Percentiles rank a stretch among this genome's conserved stretches.
Evolutionary conservation across 2,797 vertebrate genomes (phyloP).

Genomic region (Lagodon rhomboides): DNA sequence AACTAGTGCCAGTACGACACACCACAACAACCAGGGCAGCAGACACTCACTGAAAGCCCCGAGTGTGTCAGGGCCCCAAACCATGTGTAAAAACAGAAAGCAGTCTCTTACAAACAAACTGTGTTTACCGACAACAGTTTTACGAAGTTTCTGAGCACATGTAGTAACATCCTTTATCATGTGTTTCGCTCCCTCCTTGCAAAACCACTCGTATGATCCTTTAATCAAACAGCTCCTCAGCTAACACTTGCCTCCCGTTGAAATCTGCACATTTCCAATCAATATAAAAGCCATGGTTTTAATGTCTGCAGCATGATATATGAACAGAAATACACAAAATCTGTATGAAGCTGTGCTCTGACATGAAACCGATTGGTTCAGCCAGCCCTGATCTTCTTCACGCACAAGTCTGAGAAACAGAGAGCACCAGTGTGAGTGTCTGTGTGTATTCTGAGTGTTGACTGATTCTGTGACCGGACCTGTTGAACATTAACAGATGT

Average conservation of each 20-base stretch:
- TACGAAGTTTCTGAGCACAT: too few species aligned
- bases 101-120: too few species aligned
- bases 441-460: conserved; percentile 26
- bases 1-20: too few species aligned
- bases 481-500: conserved; percentile 35
- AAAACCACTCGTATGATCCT: not conserved
- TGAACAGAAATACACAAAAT: not conserved
- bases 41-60: not conserved
- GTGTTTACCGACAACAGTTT: too few species aligned
- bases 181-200: not conserved
- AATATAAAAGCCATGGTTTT: conserved; percentile 1
- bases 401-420: conserved; percentile 28
- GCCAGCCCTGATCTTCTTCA: not conserved
- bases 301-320: not conserved
- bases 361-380: not conserved
- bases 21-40: too few species aligned
- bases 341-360: not conserved
- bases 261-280: not conserved
- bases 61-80: too few species aligned
- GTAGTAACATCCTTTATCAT: too few species aligned
- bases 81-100: too few species aligned
- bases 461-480: conserved; percentile 20
- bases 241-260: not conserved
- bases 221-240: not conserved
- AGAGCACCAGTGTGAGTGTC: conserved; percentile 2